Percentiles rank a stretch among this genome's conserved stretches.
phyloP scores from a whole-genome alignment of 1,140 invertebrate species.

The Drosophila punjabiensis region DNA sequence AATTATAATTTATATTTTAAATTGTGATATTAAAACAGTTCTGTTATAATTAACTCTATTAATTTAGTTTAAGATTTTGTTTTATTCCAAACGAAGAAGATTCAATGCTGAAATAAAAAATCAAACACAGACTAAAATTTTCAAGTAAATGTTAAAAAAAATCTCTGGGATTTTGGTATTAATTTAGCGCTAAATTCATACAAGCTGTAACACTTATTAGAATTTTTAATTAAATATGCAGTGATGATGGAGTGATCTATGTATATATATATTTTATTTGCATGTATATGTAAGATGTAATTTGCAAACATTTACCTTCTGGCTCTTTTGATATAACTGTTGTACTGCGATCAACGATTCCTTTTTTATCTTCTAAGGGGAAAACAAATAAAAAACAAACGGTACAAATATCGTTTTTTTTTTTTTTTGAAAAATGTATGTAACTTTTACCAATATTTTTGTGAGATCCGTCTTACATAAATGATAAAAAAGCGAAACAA shows the following conservation, averaged over 20 bases:
- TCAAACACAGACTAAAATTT: conserved; percentile 27
- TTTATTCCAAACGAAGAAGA: conserved; percentile 59
- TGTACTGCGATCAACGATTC: conserved; percentile 95
- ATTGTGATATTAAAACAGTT: neutral
- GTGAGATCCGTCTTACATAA: conserved; percentile 1
- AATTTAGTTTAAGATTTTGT: conserved; percentile 8
- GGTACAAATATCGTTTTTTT: conserved; percentile 57
- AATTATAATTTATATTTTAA: conserved; percentile 8
- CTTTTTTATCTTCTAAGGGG: conserved; percentile 93
- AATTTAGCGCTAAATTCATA: neutral
- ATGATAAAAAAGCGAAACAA: neutral
- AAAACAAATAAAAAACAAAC: conserved; percentile 62
- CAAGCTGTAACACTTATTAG: neutral
- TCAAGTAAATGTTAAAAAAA: neutral
- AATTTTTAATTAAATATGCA: neutral
- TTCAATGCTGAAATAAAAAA: conserved; percentile 66
- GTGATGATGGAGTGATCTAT: neutral
- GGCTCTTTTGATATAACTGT: conserved; percentile 97
- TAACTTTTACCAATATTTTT: conserved; percentile 25
- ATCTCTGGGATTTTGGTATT: neutral
- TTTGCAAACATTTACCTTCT: conserved; percentile 87
- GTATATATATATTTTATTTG: neutral
- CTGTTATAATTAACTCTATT: conserved; percentile 1
- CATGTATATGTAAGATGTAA: neutral
- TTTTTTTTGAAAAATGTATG: conserved; percentile 52